Percentiles rank a stretch among this genome's conserved stretches.
These are phyloP conservation scores for Ptychobarbus kaznakovi DNA, from an alignment of 2,797 vertebrate species.

Conservation along the genomic window DNA sequence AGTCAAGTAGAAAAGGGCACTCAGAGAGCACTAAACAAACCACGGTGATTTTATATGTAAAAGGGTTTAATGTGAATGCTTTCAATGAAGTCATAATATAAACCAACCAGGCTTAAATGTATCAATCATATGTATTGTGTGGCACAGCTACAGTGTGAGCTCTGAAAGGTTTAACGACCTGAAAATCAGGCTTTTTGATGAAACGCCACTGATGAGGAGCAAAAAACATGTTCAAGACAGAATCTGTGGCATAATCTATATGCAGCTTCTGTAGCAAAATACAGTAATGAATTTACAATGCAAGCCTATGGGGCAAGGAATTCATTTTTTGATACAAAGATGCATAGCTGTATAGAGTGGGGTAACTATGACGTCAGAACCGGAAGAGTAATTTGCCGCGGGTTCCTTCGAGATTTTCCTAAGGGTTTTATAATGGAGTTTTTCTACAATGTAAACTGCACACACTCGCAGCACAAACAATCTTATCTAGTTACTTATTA, in stretches of 20 bases:
- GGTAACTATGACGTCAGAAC: no score
- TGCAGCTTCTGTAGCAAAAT: not conserved
- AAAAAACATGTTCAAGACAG: not conserved
- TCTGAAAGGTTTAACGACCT: not conserved
- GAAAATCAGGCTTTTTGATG: not conserved
- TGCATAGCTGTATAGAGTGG: not conserved
- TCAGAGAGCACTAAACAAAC: slow-evolving; percentile 32
- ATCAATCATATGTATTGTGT: not conserved
- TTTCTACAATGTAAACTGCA: no score
- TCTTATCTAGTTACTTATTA: no score
- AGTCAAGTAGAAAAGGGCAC: slow-evolving; percentile 41
- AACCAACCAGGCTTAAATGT: slow-evolving; percentile 1
- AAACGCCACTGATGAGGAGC: not conserved
- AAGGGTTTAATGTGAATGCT: slow-evolving; percentile 42
- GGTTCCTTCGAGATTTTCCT: no score
- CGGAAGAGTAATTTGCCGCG: no score
- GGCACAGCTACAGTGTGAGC: not conserved
- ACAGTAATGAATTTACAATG: not conserved
- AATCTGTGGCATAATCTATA: not conserved
- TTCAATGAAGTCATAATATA: slow-evolving; percentile 36
- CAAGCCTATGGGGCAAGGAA: not conserved
- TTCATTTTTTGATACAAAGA: not conserved
- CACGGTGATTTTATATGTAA: slow-evolving; percentile 33
- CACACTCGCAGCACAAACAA: no score
- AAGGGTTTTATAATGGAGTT: no score